A percentile compares a stretch with the other conserved stretches of the same genome.
These are phyloP conservation scores for Cryptotis parvus DNA, from an alignment of 2,113 vertebrate genomes.

Conservation along the genomic window DNA sequence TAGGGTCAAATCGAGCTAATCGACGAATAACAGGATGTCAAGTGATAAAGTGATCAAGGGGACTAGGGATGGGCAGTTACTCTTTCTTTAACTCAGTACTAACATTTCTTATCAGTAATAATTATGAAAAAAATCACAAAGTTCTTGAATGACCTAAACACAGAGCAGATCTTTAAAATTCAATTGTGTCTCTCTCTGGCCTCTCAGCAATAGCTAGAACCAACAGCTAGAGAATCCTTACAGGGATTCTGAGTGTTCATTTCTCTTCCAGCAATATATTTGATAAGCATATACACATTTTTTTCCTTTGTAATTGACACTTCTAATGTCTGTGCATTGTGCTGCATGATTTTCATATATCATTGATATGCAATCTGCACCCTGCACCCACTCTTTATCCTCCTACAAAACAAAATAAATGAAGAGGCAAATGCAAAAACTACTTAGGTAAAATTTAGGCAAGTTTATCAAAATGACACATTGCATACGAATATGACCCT, in stretches of 20 bases:
- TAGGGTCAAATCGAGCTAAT: too few species aligned
- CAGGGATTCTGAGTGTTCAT: background rate
- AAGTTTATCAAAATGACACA: slow-evolving; percentile 76
- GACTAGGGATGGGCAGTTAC: background rate
- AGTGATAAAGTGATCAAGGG: too few species aligned
- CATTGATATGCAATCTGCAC: slow-evolving; percentile 11
- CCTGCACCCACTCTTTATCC: background rate
- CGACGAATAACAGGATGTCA: too few species aligned
- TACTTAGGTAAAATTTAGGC: background rate
- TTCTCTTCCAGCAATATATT: background rate
- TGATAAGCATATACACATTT: background rate
- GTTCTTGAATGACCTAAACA: background rate
- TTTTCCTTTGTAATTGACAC: slow-evolving; percentile 8
- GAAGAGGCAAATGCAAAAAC: slow-evolving; percentile 53
- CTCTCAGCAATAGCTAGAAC: background rate
- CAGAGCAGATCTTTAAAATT: background rate
- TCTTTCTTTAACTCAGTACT: background rate
- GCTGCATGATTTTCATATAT: background rate
- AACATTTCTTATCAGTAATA: background rate
- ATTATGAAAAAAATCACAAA: background rate
- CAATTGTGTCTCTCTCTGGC: background rate
- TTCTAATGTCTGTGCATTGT: background rate
- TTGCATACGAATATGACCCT: slow-evolving; percentile 54
- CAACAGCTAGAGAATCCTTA: background rate
- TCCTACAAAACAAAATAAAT: slow-evolving; percentile 34